A percentile compares a stretch with the other conserved stretches of the same genome.
These are phyloP conservation scores for Deilephila elpenor DNA, from an alignment of 2,888 invertebrate species.

Conservation along the genomic window DNA sequence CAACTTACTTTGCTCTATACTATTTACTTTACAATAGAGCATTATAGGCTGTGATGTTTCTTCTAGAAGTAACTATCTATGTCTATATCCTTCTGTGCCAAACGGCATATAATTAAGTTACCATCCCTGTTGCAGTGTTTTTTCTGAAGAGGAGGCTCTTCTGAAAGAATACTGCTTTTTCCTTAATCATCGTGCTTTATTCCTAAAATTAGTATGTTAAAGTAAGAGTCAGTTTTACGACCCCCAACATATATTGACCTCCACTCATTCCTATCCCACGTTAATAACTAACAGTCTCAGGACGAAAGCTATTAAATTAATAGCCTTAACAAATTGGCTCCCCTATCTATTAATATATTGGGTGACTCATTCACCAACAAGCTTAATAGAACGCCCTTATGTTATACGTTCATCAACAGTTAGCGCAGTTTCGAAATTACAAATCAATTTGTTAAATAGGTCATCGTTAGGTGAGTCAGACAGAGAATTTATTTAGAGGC, in stretches of 20 bases:
- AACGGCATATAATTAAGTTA: too few relatives aligned
- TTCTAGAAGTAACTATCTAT: too few relatives aligned
- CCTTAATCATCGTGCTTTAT: background rate
- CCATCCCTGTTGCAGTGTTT: too few relatives aligned
- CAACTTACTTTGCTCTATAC: background rate
- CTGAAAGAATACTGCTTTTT: background rate
- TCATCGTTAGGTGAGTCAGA: constrained; percentile 47
- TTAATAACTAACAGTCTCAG: background rate
- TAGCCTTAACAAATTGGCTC: constrained; percentile 5
- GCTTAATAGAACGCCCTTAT: constrained; percentile 44
- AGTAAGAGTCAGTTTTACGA: background rate
- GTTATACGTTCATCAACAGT: constrained; percentile 39
- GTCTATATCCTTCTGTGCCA: too few relatives aligned
- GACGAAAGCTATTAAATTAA: constrained; percentile 14
- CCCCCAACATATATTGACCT: constrained; percentile 6
- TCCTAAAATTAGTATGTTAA: background rate
- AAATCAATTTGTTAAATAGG: constrained; percentile 32
- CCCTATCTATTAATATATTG: background rate
- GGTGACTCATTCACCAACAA: constrained; percentile 36
- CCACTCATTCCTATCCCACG: background rate
- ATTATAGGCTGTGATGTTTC: too few relatives aligned
- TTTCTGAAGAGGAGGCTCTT: background rate
- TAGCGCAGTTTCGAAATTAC: constrained; percentile 41
- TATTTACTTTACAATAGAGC: too few relatives aligned
- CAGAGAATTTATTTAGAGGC: constrained; percentile 36